Percentiles rank a stretch among this genome's conserved stretches.
phyloP scores from a whole-genome alignment of 2,797 vertebrate species.

The Propithecus deckenii region DNA sequence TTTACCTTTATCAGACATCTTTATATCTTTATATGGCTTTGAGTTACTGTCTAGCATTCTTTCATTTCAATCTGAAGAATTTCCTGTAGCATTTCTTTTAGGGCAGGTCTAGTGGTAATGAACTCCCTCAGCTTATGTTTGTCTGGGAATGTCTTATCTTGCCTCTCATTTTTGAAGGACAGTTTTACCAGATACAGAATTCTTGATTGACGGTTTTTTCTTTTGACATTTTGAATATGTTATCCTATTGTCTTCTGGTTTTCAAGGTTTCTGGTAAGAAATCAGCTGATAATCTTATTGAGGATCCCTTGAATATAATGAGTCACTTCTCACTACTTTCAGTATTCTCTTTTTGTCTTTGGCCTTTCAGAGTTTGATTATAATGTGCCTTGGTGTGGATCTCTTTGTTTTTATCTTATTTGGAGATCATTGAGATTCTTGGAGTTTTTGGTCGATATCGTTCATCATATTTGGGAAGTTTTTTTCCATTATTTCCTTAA shows the following conservation, averaged over 20 bases:
- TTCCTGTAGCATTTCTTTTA: background rate
- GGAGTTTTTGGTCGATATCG: background rate
- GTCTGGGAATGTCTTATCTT: background rate
- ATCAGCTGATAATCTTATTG: background rate
- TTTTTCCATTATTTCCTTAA: background rate
- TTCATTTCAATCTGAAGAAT: background rate
- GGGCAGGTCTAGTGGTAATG: background rate
- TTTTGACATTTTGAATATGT: background rate
- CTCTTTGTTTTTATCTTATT: background rate
- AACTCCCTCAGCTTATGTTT: background rate
- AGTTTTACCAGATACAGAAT: background rate
- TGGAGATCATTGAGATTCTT: background rate
- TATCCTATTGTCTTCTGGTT: background rate
- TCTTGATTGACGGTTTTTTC: background rate
- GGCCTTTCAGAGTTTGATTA: background rate
- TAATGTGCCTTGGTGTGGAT: background rate
- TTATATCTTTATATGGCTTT: background rate
- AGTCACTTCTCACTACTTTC: background rate
- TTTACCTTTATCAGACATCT: background rate
- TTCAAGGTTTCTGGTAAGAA: background rate
- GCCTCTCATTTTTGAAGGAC: background rate
- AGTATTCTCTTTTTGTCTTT: background rate
- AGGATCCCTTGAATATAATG: background rate
- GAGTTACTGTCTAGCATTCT: background rate
- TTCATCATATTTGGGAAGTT: background rate